Base-by-base conservation (phyloP, 1,140 invertebrate genomes). In the Orius laevigatus region DNA sequence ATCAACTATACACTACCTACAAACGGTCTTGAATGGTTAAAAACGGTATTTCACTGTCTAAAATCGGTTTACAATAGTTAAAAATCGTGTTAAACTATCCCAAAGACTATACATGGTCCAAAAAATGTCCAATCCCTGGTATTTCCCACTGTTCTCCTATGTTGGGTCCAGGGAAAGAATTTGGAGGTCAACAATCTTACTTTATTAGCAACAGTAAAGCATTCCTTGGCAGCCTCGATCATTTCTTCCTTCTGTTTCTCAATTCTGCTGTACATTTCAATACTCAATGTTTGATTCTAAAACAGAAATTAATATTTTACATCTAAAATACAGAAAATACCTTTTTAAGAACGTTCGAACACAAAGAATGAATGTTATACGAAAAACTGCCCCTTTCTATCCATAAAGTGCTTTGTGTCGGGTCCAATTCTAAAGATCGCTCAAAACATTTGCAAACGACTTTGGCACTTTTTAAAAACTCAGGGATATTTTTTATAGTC, bases 361-460 rank as follows among this genome's bases (percentile, higher is more conserved):
- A 84, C 63, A 84, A 88, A 1, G 87, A 86, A 62, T 88, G 83
- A 2, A 91, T 76, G 57, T 79, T 79, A 57, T 93, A 94, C 1
- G 81, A 78, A 56, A 91, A 80, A 33, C 77, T 78, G 1, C 87
- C 90, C 60, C 82, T 90, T 62, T 94, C 90, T 20, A 90, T 85
- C 79, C 83, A 86, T 53, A 93, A 66, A 48, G 81, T 79, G 32
- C 75, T 71, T 58, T 82, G 78, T 1, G 68, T 69, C 1, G 75
- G 70, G 50, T 83, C 74, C 1, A 92, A 58, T 55, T 81, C 69
- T 11, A 91, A 65, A 1, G 87, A 78, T 53, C 75, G 70, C 55
- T 78, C 72, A 60, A 84, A 93, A 66, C 87, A 90, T 34, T 75
- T 68, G 48, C 84, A 71, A 0, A 79, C 78, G 10, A 74, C 69